Evolutionary conservation across 2,797 vertebrate genomes (phyloP).

Genomic region (Lateolabrax maculatus): DNA sequence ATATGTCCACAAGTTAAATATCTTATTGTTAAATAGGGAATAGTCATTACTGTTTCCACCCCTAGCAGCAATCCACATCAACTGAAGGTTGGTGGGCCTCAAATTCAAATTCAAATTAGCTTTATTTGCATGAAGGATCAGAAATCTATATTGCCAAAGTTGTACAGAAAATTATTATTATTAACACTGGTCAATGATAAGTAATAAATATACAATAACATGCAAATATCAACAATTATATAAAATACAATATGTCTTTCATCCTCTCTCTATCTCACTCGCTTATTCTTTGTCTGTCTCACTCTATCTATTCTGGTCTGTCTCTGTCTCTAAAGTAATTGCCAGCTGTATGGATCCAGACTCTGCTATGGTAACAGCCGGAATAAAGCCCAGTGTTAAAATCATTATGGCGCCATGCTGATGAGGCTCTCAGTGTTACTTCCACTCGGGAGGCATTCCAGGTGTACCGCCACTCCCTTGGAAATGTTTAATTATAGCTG

Average conservation of each 20-base stretch:
- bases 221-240: no score
- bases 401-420: constrained; percentile 81
- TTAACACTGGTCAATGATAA: no score
- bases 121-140: no score
- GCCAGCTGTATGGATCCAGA: constrained; percentile 78
- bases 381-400: constrained; percentile 85
- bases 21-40: background rate
- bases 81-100: constrained; percentile 2
- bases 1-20: background rate
- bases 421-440: constrained; percentile 78
- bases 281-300: constrained; percentile 15
- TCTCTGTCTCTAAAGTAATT: constrained; percentile 75
- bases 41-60: background rate
- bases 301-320: constrained; percentile 61
- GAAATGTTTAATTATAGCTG: constrained; percentile 79
- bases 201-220: no score
- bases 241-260: no score
- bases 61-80: constrained; percentile 16
- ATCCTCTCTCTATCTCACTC: constrained; percentile 36
- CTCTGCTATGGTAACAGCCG: constrained; percentile 86
- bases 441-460: constrained; percentile 81
- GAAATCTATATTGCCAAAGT: no score
- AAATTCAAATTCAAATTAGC: no score
- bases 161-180: no score
- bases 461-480: constrained; percentile 76